phyloP scores from a whole-genome alignment of 2,113 vertebrate species.

The Pollimyrus isidori region DNA sequence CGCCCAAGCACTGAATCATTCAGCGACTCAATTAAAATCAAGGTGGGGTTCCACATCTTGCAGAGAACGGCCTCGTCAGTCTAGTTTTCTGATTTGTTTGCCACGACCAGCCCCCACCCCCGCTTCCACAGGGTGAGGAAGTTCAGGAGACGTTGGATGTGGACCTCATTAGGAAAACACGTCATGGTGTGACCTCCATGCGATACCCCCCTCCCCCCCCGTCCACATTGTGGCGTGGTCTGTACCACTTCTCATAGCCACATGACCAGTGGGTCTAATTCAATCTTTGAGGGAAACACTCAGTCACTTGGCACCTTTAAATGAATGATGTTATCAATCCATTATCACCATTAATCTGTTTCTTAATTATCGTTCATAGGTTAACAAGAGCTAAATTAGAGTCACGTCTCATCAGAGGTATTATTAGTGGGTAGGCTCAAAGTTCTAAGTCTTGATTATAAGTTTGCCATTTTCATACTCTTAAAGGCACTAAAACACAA shows the following conservation, averaged over 20 bases:
- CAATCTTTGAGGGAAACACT: neutral
- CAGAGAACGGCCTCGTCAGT: neutral
- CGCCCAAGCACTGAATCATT: neutral
- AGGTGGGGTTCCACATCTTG: neutral
- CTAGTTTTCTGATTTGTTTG: neutral
- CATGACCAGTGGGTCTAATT: neutral
- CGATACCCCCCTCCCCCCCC: neutral
- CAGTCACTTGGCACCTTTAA: neutral
- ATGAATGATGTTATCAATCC: neutral
- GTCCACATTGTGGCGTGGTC: neutral
- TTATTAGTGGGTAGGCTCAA: neutral
- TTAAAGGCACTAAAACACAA: neutral
- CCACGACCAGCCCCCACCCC: neutral
- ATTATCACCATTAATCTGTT: neutral
- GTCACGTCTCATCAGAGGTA: neutral
- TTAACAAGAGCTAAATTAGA: neutral
- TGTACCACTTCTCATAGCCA: neutral
- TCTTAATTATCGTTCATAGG: neutral
- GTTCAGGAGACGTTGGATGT: neutral
- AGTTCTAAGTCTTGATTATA: neutral
- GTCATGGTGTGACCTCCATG: neutral
- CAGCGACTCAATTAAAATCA: slow-evolving; percentile 12
- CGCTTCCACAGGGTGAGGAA: neutral
- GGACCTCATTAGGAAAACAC: neutral
- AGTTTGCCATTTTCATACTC: neutral